phyloP scores from a whole-genome alignment of 2,888 invertebrate species.

The Conus canariensis region DNA sequence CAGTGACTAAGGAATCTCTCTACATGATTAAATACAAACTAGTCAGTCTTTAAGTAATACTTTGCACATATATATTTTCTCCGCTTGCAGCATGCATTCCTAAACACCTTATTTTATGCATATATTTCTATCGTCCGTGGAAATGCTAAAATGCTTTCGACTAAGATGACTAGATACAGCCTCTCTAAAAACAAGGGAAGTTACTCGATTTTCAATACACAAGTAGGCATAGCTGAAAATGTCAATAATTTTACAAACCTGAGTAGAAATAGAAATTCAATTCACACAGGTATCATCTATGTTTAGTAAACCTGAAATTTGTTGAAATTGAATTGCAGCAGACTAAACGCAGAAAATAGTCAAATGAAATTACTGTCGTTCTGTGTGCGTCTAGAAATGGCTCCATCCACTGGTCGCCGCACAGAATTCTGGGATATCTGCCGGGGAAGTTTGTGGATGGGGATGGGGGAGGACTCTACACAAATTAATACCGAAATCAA shows the following conservation, averaged over 20 bases:
- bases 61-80: no score
- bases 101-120: not conserved
- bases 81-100: not conserved
- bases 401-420: not conserved
- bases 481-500: not conserved
- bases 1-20: no score
- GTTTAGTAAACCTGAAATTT: not conserved
- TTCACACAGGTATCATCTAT: not conserved
- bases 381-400: not conserved
- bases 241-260: not conserved
- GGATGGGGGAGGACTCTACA: not conserved
- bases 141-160: not conserved
- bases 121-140: not conserved
- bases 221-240: not conserved
- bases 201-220: not conserved
- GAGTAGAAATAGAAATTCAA: not conserved
- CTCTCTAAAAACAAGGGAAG: not conserved
- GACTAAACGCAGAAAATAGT: not conserved
- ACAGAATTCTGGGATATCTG: not conserved
- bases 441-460: not conserved
- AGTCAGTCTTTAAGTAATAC: no score
- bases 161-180: not conserved
- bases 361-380: not conserved
- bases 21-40: no score
- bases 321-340: not conserved